A percentile compares a stretch with the other conserved stretches of the same genome.
Evolutionary conservation across 2,113 vertebrate species (phyloP).

Genomic region (Ctenomys sociabilis): DNA sequence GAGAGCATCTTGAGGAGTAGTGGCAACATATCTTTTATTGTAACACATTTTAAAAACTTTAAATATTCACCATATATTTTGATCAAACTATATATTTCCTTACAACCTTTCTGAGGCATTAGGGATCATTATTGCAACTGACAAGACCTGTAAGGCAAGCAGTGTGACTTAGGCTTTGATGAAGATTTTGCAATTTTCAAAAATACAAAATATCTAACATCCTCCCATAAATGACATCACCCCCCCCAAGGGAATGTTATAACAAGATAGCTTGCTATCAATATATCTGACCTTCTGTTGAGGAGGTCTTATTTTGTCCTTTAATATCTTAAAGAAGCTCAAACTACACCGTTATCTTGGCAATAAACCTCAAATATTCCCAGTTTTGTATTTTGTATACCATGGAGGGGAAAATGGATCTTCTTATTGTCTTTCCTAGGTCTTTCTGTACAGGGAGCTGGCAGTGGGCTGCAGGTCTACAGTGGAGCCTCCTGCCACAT

Average conservation of each 20-base stretch:
- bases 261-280: slow-evolving; percentile 7
- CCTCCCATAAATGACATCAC: neutral
- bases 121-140: neutral
- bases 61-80: neutral
- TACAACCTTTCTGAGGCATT: neutral
- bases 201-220: neutral
- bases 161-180: neutral
- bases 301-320: neutral
- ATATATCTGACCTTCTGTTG: slow-evolving; percentile 11
- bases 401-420: neutral
- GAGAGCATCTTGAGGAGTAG: neutral
- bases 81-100: neutral
- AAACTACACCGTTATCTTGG: neutral
- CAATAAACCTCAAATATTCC: neutral
- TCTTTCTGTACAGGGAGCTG: neutral
- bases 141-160: neutral
- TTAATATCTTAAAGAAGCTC: slow-evolving; percentile 37
- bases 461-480: neutral
- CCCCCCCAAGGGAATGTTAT: neutral
- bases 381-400: neutral
- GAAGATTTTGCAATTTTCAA: slow-evolving; percentile 15
- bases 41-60: neutral
- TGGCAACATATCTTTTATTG: neutral
- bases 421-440: neutral
- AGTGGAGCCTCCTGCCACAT: neutral